These are phyloP conservation scores for Orthosia gracilis DNA, from an alignment of 2,888 invertebrate species.

Conservation along the genomic window DNA sequence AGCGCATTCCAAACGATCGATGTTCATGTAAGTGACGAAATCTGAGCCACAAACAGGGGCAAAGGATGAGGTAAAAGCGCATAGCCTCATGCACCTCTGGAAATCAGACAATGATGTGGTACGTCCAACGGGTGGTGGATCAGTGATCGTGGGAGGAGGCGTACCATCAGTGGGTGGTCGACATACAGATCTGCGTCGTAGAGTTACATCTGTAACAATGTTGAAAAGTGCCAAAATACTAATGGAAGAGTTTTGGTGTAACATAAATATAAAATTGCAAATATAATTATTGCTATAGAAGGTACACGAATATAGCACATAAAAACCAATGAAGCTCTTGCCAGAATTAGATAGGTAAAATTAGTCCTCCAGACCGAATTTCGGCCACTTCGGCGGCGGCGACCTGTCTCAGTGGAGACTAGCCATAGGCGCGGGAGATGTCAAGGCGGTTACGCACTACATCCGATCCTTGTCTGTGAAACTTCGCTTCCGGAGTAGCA, in stretches of 20 bases:
- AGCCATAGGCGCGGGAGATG: too few relatives aligned
- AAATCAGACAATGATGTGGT: constrained; percentile 26
- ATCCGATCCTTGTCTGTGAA: too few relatives aligned
- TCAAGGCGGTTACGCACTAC: too few relatives aligned
- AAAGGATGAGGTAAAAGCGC: constrained; percentile 79
- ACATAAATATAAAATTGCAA: not conserved
- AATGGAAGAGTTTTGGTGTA: not conserved
- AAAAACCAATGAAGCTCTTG: not conserved
- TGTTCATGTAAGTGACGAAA: constrained; percentile 82
- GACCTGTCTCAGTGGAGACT: too few relatives aligned
- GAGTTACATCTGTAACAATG: constrained; percentile 38
- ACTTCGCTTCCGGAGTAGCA: too few relatives aligned
- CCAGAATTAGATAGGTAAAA: not conserved
- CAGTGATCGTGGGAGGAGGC: not conserved
- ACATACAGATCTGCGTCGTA: constrained; percentile 48
- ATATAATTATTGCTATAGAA: too few relatives aligned
- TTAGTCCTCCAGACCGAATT: not conserved
- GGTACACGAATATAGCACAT: too few relatives aligned
- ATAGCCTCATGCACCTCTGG: constrained; percentile 68
- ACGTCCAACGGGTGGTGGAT: not conserved
- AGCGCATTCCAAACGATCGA: constrained; percentile 82
- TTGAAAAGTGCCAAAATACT: not conserved
- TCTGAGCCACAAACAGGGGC: constrained; percentile 88
- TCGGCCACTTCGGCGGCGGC: too few relatives aligned
- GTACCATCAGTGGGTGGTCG: constrained; percentile 28